Evolutionary conservation across 2,113 vertebrate genomes (phyloP), one percentile per base, ranked within the genome.

Genomic region (Elaphurus davidianus): DNA sequence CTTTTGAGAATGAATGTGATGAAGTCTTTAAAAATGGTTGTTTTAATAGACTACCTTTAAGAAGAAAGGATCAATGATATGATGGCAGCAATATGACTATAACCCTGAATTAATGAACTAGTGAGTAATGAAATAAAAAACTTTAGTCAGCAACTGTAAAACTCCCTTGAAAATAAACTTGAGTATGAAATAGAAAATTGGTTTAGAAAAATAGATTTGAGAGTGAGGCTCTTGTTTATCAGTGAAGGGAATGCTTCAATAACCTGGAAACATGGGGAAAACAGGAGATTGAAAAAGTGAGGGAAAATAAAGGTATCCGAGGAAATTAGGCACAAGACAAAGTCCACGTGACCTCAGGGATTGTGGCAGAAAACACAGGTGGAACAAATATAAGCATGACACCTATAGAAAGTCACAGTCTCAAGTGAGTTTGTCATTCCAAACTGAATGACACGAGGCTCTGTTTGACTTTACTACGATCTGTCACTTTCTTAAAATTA

Each of bases 401-500:
- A 59, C 27, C 7, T 14, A 7, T 12, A 11, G 40, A 84, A 94
- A 90, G 14, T 21, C 54, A 59, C 7, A 11, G 6, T 64, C 16
- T 21, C 25, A 62, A n/a, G n/a, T 62, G 13, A 74, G 57, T 67
- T 78, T 91, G n/a, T 23, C n/a, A 23, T 40, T 71, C 19, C 84
- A 57, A 74, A 83, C 28, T 87, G 30, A 81, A 64, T 10, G 23
- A 62, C 50, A 82, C n/a, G 40, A 55, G 84, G 7, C 9, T 78
- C 12, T 92, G 6, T 87, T 76, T 82, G 3, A 17, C 3, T 71
- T 96, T 87, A 67, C 30, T 76, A 3, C 45, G 30, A 57, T 83
- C 94, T 94, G 36, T 30, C 3, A 25, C 45, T 83, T 62, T 87
- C 19, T 97, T 90, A 96, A 96, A 96, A 92, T 91, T 83, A 60